Evolutionary conservation across 92 coral and sea anemone genomes (phyloP), one percentile per base, ranked within the genome.

Genomic region (Palythoa heliodiscus): DNA sequence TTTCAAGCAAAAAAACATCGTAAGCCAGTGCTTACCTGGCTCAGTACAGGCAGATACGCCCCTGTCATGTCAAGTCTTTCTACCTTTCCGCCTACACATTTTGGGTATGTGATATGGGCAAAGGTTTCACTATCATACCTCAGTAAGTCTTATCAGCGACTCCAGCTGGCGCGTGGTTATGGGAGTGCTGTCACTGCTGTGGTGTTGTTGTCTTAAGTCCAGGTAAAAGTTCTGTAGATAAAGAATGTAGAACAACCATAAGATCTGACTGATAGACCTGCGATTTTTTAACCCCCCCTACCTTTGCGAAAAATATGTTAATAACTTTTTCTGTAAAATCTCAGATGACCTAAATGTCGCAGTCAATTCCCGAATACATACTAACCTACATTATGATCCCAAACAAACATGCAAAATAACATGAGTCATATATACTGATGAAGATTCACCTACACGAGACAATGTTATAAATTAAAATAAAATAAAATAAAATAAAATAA

Each of bases 121-220:
- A 0, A n/a, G 0, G 9, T 19, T 63, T 4, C 9, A 37, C 40
- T 69, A 20, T 67, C 66, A 38, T 90, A 93, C 98, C 98, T 96
- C 98, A 52, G 98, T 94, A 1, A 96, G 94, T 40, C 99, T 91
- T 78, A 96, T 93, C 35, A 96, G 91, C 2, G 99, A 96, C 91
- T 96, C 99, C 48, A 96, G 93, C 78, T 96, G 99, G 64, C 99
- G 83, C n/a, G 99, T 96, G 16, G 99, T 96, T 47, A 96, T 96
- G 14, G 99, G 99, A 16, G 97, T 96, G 61, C 93, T 91, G 67
- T 96, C 98, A 25, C 89, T 88, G 11, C 92, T 89, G 70, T 94
- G 98, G 71, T 96, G 95, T 73, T 96, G 93, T 11, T 94, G 95
- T 63, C 99, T 85, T 79, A 96, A 83, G 68, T 88, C 92, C 61